A percentile compares a stretch with the other conserved stretches of the same genome.
Evolutionary conservation across 2,888 invertebrate species (phyloP).

Genomic region (Tipula lateralis): DNA sequence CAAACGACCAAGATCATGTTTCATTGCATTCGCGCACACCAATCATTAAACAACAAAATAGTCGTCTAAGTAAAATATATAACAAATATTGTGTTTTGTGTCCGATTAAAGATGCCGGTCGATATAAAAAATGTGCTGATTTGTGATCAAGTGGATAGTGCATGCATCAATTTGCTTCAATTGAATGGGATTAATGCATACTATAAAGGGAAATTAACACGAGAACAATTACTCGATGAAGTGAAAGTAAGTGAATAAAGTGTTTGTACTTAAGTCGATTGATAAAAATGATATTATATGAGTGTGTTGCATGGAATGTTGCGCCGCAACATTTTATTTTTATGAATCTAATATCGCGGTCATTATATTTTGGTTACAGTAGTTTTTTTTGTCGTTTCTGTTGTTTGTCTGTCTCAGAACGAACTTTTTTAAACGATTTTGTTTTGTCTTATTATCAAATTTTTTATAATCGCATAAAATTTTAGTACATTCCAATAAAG

Average conservation of each 20-base stretch:
- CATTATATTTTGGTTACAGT: background rate
- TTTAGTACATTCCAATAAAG: background rate
- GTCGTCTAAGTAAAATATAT: background rate
- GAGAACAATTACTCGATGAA: constrained; percentile 74
- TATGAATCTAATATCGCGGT: background rate
- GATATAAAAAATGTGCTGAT: constrained; percentile 77
- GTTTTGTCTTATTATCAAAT: background rate
- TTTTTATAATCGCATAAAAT: background rate
- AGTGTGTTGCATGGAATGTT: constrained; percentile 26
- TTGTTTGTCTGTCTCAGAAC: background rate
- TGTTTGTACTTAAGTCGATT: constrained; percentile 34
- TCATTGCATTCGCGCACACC: background rate
- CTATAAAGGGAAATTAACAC: constrained; percentile 70
- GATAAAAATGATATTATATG: too few relatives aligned
- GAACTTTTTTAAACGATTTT: background rate
- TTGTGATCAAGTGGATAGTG: constrained; percentile 85
- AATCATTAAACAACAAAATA: background rate
- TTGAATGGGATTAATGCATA: constrained; percentile 71
- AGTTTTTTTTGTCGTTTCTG: background rate
- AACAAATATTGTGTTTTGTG: background rate
- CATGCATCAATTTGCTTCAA: constrained; percentile 76
- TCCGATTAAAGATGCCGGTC: constrained; percentile 51
- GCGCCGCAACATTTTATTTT: background rate
- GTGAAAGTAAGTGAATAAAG: constrained; percentile 67
- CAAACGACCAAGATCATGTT: background rate